phyloP scores from a whole-genome alignment of 2,888 invertebrate genomes.

The Brachylomia viminalis region DNA sequence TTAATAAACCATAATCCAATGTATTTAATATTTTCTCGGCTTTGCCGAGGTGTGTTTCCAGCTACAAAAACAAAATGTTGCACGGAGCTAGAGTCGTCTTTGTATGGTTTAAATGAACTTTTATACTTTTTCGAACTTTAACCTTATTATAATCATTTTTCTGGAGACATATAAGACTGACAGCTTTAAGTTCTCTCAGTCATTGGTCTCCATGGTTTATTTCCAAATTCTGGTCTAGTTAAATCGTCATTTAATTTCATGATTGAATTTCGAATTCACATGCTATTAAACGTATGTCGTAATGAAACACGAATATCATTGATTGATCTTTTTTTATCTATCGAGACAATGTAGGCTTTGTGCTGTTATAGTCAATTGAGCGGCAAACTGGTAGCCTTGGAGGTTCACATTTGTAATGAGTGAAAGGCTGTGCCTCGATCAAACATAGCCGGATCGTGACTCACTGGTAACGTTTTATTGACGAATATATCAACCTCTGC shows the following conservation, averaged over 20 bases:
- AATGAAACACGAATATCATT: constrained; percentile 52
- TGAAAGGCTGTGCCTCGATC: constrained; percentile 84
- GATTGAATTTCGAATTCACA: constrained; percentile 30
- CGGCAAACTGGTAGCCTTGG: constrained; percentile 84
- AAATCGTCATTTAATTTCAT: not conserved
- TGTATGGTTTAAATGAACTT: not conserved
- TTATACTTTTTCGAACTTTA: not conserved
- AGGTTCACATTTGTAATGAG: constrained; percentile 84
- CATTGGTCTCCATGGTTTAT: too few species aligned
- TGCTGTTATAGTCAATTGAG: constrained; percentile 78
- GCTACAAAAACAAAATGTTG: not conserved
- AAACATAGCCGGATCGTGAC: constrained; percentile 79
- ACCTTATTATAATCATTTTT: not conserved
- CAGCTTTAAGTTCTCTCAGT: not conserved
- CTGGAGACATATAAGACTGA: not conserved
- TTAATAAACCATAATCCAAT: not conserved
- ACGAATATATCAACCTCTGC: constrained; percentile 64
- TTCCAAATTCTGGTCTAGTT: not conserved
- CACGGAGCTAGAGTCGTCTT: not conserved
- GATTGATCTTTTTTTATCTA: constrained; percentile 63
- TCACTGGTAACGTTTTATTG: constrained; percentile 79
- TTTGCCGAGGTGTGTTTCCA: not conserved
- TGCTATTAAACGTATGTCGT: constrained; percentile 34
- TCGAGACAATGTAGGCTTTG: constrained; percentile 78
- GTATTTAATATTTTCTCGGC: not conserved